A percentile compares a stretch with the other conserved stretches of the same genome.
phyloP scores from a whole-genome alignment of 2,797 vertebrate genomes.

The Argyrosomus regius region DNA sequence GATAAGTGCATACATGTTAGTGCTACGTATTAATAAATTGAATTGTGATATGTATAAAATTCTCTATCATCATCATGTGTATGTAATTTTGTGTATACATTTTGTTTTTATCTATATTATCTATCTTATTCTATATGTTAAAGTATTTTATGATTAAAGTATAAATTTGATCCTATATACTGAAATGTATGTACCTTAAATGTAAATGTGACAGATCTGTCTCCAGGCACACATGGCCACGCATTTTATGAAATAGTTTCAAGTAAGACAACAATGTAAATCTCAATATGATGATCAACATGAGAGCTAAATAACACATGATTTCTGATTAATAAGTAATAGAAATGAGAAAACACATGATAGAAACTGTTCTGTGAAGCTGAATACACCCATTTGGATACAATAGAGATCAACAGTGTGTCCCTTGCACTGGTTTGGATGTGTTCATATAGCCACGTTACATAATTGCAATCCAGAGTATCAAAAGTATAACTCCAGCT shows the following conservation, averaged over 20 bases:
- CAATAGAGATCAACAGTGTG: not conserved
- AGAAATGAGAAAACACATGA: not conserved
- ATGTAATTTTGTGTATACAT: not conserved
- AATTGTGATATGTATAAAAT: not conserved
- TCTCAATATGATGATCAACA: not conserved
- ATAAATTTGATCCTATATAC: not conserved
- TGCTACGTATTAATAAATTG: not conserved
- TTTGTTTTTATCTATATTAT: too few relatives aligned
- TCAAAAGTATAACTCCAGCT: constrained; percentile 37
- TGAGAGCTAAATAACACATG: not conserved
- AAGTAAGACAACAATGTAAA: not conserved
- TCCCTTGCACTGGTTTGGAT: not conserved
- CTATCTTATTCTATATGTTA: too few relatives aligned
- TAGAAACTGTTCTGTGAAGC: not conserved
- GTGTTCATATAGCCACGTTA: not conserved
- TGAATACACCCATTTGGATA: not conserved
- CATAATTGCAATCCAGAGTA: constrained; percentile 46
- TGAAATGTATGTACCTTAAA: not conserved
- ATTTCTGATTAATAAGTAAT: not conserved
- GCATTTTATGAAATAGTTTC: not conserved
- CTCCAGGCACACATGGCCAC: not conserved
- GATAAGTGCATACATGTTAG: not conserved
- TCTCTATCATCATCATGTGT: not conserved
- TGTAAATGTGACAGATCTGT: not conserved
- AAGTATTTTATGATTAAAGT: too few relatives aligned